Conservation (phyloP, 2,888 invertebrate genomes). For the Calameuta idolon region DNA sequence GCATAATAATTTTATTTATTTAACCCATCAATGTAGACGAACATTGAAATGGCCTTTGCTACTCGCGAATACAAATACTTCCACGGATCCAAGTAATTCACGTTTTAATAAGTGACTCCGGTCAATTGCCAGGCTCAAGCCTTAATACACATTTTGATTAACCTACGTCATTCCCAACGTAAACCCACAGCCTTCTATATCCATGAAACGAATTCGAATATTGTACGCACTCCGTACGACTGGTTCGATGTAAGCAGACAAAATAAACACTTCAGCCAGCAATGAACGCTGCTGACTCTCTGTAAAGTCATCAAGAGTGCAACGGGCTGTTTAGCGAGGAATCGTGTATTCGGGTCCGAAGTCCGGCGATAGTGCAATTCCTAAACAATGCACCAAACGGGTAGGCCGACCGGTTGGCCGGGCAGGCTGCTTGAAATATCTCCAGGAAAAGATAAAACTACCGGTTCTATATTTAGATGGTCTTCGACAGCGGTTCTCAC, state of each 20-base stretch:
- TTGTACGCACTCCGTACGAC: background rate
- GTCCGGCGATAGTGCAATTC: conserved; percentile 7
- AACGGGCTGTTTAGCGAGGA: background rate
- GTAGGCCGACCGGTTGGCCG: background rate
- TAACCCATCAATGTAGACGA: too few relatives aligned
- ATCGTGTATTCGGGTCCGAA: background rate
- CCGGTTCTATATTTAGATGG: conserved; percentile 45
- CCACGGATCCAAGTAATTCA: background rate
- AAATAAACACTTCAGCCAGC: background rate
- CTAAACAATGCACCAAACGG: conserved; percentile 33
- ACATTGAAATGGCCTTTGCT: background rate
- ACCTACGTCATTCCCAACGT: background rate
- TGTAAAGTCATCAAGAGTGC: background rate
- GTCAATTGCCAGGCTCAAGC: background rate
- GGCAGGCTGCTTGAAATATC: conserved; percentile 38
- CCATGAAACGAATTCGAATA: background rate
- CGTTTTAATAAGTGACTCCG: background rate
- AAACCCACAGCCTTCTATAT: background rate
- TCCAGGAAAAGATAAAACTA: conserved; percentile 49
- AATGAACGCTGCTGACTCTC: background rate
- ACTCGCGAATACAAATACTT: background rate
- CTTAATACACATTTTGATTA: background rate
- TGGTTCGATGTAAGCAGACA: background rate
- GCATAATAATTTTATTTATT: too few relatives aligned
- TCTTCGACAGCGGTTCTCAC: conserved; percentile 40